Percentiles rank a stretch among this genome's conserved stretches.
Conservation (phyloP, 2,888 invertebrate genomes). For the Lasius fuliginosus region DNA sequence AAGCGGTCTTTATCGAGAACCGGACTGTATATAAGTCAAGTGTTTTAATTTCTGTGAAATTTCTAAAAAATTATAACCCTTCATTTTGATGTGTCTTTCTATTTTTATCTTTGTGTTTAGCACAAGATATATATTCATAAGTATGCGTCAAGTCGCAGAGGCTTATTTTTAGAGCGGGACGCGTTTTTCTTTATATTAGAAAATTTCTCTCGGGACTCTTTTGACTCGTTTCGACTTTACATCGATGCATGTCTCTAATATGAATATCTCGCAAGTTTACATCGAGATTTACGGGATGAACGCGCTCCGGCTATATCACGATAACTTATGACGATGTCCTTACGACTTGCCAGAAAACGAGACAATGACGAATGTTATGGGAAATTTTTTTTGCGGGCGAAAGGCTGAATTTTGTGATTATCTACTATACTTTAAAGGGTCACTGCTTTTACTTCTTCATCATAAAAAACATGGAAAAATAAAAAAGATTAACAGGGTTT, state of each 20-base stretch:
- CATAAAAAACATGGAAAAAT: not conserved
- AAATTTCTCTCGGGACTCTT: not conserved
- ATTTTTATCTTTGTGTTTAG: not conserved
- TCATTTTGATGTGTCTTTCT: not conserved
- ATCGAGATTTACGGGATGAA: constrained; percentile 27
- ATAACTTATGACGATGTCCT: constrained; percentile 17
- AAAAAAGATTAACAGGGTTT: not conserved
- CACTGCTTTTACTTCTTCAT: not conserved
- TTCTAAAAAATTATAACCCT: not conserved
- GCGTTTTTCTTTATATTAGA: not conserved
- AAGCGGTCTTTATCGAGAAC: not conserved
- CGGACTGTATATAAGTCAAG: not conserved
- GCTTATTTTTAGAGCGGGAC: not conserved
- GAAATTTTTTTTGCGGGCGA: not conserved
- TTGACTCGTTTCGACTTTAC: not conserved
- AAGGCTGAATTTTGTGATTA: constrained; percentile 2
- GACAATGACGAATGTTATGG: constrained; percentile 31
- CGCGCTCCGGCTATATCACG: not conserved
- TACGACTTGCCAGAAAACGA: constrained; percentile 11
- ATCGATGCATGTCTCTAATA: constrained; percentile 9
- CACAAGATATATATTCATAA: not conserved
- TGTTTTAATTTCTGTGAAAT: not conserved
- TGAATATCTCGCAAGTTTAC: constrained; percentile 13
- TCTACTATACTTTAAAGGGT: constrained; percentile 3
- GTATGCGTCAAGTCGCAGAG: not conserved